These are phyloP conservation scores for Leptopilina syphax DNA, from an alignment of 2,888 invertebrate species.

Conservation along the genomic window DNA sequence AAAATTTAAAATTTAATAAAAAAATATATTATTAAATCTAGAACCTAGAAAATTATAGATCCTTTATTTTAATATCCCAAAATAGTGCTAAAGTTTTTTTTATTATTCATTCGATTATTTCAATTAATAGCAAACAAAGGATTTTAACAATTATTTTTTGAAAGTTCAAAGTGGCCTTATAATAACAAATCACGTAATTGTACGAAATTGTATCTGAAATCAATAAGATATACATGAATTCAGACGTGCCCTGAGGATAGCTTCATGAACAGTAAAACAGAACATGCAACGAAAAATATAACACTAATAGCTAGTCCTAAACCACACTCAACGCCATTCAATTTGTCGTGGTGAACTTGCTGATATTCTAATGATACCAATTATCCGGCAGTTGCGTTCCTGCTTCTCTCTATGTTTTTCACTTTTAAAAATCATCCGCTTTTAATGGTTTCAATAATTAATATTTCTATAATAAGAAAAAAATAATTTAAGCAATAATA, in stretches of 20 bases:
- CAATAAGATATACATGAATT: not conserved
- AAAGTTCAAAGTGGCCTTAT: constrained; percentile 6
- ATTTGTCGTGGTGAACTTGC: not conserved
- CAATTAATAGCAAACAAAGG: not conserved
- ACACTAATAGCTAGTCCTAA: not conserved
- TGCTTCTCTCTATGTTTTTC: not conserved
- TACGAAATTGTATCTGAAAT: not conserved
- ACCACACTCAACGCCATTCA: constrained; percentile 9
- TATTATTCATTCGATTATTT: too few relatives aligned
- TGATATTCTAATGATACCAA: constrained; percentile 21
- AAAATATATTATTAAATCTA: too few relatives aligned
- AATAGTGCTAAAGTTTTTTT: too few relatives aligned
- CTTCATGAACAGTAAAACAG: constrained; percentile 1
- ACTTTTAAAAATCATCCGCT: too few relatives aligned
- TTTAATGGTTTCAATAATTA: too few relatives aligned
- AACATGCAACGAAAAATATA: not conserved
- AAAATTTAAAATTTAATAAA: too few relatives aligned
- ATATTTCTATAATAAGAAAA: too few relatives aligned
- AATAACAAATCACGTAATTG: constrained; percentile 4
- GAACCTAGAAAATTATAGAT: too few relatives aligned
- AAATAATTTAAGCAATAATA: too few relatives aligned
- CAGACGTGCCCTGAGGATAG: not conserved
- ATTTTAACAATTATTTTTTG: constrained; percentile 5
- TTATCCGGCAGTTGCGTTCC: not conserved
- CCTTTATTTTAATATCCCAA: too few relatives aligned